Evolutionary conservation across 1,140 invertebrate genomes (phyloP).

Genomic region (Ctenoplectra terminalis): DNA sequence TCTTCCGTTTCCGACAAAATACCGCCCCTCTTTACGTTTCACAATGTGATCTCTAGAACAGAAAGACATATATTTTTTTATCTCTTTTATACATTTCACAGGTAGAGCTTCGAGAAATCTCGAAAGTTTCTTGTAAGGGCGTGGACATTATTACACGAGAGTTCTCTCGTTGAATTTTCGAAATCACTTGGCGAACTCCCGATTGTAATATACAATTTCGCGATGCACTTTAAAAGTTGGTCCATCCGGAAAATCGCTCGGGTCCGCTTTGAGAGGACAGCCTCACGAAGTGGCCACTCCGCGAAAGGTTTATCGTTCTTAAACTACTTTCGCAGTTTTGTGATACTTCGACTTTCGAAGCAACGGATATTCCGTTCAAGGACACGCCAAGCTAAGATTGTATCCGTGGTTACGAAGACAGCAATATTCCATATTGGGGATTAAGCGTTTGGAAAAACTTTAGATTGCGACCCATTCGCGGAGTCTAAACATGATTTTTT

Average conservation of each 20-base stretch:
- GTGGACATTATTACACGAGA: conserved; percentile 47
- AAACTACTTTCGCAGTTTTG: conserved; percentile 28
- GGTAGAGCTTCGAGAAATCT: conserved; percentile 22
- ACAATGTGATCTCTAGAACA: neutral
- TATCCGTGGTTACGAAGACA: neutral
- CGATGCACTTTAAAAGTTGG: conserved; percentile 58
- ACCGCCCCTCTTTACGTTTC: neutral
- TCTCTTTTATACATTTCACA: neutral
- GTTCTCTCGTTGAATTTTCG: conserved; percentile 44
- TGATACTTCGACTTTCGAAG: neutral
- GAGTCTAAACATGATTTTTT: neutral
- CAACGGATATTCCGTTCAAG: neutral
- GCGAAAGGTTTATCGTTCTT: conserved; percentile 37
- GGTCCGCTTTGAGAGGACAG: conserved; percentile 7
- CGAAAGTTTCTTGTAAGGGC: neutral
- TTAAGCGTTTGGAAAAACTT: neutral
- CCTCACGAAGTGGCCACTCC: conserved; percentile 13
- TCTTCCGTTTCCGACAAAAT: neutral
- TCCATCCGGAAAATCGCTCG: conserved; percentile 48
- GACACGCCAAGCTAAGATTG: neutral
- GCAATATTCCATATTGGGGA: neutral
- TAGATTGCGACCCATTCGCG: neutral
- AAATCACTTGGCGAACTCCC: conserved; percentile 39
- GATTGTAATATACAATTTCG: conserved; percentile 41
- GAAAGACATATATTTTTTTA: neutral